Base-by-base conservation (phyloP, 2,113 vertebrate genomes). In the Stegostoma tigrinum region DNA sequence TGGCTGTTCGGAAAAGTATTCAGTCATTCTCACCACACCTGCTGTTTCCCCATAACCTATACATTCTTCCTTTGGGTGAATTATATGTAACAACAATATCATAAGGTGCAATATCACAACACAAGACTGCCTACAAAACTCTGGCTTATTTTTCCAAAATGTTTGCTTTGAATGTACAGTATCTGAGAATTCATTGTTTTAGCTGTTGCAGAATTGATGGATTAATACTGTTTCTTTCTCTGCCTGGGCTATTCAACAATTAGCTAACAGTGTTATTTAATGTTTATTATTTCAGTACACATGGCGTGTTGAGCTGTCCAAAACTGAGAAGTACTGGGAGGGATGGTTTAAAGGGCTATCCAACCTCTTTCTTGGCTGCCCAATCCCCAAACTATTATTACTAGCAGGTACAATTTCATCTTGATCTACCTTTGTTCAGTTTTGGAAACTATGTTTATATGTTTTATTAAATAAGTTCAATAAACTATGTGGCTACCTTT, bases 321-420 rank as follows among this genome's bases (percentile, higher is more conserved):
- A 99, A 97, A 99, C 99, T 2, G 99, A 99, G 78, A 99, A 99
- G 96, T 99, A 99, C 96, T 99, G 99, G 99, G 99, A 99, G 1
- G 99, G 99, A 96, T 99, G 99, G 99, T 99, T 99, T 97, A 97
- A 98, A 96, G 99, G 99, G 42, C 98, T 99, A 66, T 99, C 99
- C 45, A 98, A 98, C 96, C 98, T 99, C 96, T 99, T 99, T 96
- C 98, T 99, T 66, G 98, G 98, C 96, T 99, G 99, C 96, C 96
- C 98, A 3, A 98, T 98, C 96, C 99, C 99, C 96, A 99, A 99
- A 96, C 97, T 99, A 94, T 97, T 99, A 48, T 98, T 99, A 95
- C 97, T 99, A 89, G 99, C 99, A 96, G 99, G 99, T 99, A 97
- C 0, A 97, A 61, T 64, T 3, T 85, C 52, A 85, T 66, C 34